Evolutionary conservation across 2,113 vertebrate genomes (phyloP), one percentile per base, ranked within the genome.

Genomic region (Melanerpes formicivorus): DNA sequence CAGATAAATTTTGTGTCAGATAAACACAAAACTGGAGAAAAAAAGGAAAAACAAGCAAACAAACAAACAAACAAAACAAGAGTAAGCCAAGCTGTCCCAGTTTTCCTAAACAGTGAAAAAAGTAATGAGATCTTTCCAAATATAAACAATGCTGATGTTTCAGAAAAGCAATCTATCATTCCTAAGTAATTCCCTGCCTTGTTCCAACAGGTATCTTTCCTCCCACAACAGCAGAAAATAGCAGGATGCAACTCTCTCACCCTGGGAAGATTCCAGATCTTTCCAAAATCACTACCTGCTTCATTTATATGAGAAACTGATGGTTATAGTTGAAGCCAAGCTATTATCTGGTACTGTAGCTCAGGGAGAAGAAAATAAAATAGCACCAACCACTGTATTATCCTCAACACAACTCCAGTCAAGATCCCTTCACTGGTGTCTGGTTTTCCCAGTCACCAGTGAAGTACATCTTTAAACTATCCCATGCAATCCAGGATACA

Each of bases 331-430:
- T 77, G 52, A 90, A 84, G 6, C 3, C 52, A 78, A 90, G 78
- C 3, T 63, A 26, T 19, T 52, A 83, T 77, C 2, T 78, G 80
- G 71, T 19, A 74, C 52, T 48, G 5, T 26, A 26, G 14, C 27
- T 62, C 22, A 62, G 37, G 64, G 40, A 58, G 83, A n/a, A 88
- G 12, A 80, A 87, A 72, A 58, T 0, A 90, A 27, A 2, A 2
- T 17, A 78, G 19, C 18, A 66, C 17, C 15, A 67, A 12, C 9
- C 27, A 60, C 25, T 23, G 26, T 13, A 54, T 32, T 55, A 46
- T 19, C 32, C 5, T 23, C 4, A 0, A 3, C 22, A 29, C 7
- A 59, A 34, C 3, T 55, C 18, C 34, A 63, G 0, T 30, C 2
- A 1, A 4, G 0, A 72, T 72, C 27, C 26, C 10, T 79, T 76